Percentiles rank a stretch among this genome's conserved stretches.
These are phyloP conservation scores for Achroia grisella DNA, from an alignment of 1,140 invertebrate species.

Conservation along the genomic window DNA sequence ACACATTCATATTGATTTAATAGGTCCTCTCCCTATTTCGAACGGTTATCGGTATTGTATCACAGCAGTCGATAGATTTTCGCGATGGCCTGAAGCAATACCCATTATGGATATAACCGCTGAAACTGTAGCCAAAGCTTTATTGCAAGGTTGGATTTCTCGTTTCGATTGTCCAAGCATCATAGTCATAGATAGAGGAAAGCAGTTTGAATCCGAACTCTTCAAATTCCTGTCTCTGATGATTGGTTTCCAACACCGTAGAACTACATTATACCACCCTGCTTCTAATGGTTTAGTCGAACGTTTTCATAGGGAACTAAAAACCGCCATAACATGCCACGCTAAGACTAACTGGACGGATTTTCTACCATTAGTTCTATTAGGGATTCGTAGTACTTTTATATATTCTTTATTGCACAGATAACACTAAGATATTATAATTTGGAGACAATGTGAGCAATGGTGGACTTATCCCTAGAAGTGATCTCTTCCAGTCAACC, in stretches of 20 bases:
- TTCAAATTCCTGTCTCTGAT: neutral
- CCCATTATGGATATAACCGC: neutral
- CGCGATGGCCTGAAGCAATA: neutral
- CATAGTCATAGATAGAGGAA: neutral
- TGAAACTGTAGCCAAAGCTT: neutral
- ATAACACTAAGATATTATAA: no score
- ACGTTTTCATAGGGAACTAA: conserved; percentile 8
- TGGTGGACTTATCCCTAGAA: no score
- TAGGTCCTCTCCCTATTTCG: neutral
- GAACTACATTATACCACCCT: conserved; percentile 11
- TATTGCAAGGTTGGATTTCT: neutral
- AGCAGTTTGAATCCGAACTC: neutral
- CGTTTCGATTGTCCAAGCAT: neutral
- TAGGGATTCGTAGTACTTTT: conserved; percentile 10
- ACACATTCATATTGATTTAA: neutral
- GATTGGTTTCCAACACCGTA: neutral
- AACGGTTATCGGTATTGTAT: neutral
- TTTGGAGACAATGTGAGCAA: no score
- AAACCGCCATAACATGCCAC: conserved; percentile 10
- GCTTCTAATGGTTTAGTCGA: conserved; percentile 35
- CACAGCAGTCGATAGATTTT: neutral
- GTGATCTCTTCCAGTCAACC: no score
- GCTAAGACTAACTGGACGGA: conserved; percentile 5
- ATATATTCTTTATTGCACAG: no score
- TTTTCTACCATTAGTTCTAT: conserved; percentile 3